These are phyloP conservation scores for Mareca penelope DNA, from an alignment of 2,797 vertebrate genomes.

Conservation along the genomic window DNA sequence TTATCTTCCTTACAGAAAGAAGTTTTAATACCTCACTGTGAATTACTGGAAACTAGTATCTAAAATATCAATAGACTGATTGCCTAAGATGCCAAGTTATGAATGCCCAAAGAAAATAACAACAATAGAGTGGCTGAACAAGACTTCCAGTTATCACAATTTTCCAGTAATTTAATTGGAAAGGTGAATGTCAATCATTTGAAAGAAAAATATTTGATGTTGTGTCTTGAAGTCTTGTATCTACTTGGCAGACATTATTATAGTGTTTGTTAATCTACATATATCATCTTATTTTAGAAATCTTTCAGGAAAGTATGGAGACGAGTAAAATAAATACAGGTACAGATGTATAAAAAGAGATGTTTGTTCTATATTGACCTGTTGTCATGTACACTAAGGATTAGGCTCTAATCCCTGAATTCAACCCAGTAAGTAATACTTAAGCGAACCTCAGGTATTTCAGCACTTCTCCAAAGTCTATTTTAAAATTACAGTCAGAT, in stretches of 20 bases:
- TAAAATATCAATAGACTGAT: neutral
- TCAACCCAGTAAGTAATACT: neutral
- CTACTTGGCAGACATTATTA: neutral
- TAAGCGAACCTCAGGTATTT: neutral
- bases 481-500: neutral
- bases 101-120: neutral
- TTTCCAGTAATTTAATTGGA: neutral
- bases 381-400: neutral
- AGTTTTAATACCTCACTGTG: neutral
- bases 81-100: neutral
- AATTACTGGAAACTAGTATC: neutral
- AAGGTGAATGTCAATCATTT: neutral
- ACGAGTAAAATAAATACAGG: neutral
- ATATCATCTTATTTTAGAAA: neutral
- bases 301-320: neutral
- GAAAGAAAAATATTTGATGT: neutral
- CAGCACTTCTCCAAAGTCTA: neutral
- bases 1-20: neutral
- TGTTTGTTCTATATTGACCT: rapidly evolving
- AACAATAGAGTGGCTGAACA: neutral
- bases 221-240: neutral
- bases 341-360: neutral
- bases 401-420: neutral
- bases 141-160: neutral
- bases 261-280: neutral